Base-by-base conservation (phyloP, 2,797 vertebrate species). In the Gambelia wislizenii region DNA sequence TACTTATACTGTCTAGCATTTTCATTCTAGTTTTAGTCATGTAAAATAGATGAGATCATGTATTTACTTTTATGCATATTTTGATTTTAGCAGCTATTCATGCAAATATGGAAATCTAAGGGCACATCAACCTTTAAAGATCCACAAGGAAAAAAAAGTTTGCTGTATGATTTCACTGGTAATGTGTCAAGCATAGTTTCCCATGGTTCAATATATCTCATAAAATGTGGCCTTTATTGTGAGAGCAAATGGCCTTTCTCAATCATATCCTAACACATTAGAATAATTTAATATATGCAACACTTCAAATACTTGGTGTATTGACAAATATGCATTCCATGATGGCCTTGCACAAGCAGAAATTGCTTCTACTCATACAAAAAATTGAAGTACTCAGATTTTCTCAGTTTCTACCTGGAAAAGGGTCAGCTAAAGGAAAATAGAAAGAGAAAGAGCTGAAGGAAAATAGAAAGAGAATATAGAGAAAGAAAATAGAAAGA, bases 1-100 rank as follows among this genome's bases (percentile, higher is more conserved):
- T 2, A 84, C 69, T 75, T 85, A 79, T 81, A 69, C 77, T 85
- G 61, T 18, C 72, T 91, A 4, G 9, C 78, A 54, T 78, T 93
- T 77, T 61, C 74, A 33, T 82, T 69, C 80, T 13, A 54, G 0
- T 42, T 72, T 79, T 2, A 85, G 6, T 75, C 1, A 64, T 83
- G 61, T 84, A 87, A 33, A 80, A 25, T 1, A 0, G 44, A 74
- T 72, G 81, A 27, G 33, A 2, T 59, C 47, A 67, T 64, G 82
- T 61, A 69, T 83, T 84, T 39, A 69, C 44, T 83, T 88, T 67
- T 39, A 54, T 80, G n/a, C 22, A 12, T 47, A 61, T 49, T 84
- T 18, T 84, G 77, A 70, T 56, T 78, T 70, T 84, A 70, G 70
- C 30, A 64, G 27, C 22, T 61, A 85, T n/a, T 79, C 47, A 36